Base-by-base conservation (phyloP, 2,888 invertebrate genomes). In the Copidosoma aretas region DNA sequence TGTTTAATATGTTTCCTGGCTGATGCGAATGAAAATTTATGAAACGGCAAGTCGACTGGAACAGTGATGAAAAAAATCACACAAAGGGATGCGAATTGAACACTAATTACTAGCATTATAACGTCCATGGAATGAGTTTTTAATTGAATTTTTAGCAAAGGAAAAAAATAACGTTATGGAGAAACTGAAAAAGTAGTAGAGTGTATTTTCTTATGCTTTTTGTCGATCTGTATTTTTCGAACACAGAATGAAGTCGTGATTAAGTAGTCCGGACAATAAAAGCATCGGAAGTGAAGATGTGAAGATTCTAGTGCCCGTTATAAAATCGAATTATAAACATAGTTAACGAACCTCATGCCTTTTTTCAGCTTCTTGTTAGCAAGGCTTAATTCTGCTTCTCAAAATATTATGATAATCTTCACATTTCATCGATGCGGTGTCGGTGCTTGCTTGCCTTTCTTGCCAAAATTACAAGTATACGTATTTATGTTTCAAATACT, bases 261-360 rank as follows among this genome's bases (percentile, higher is more conserved):
- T 57, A 51, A n/a, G n/a, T n/a, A 46, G 64, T 64, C 43, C 57
- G 56, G 68, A 68, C 64, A 68, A 68, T 68, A 68, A 68, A 15
- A 57, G 24, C 21, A 53, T 54, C 25, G 49, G 32, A 41, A n/a
- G n/a, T 41, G 12, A 21, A 54, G 39, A 60, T 49, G 49, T 17
- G 15, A 57, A 41, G 25, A 3, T 32, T 32, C 32, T 32, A 32
- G 32, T 32, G 32, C 32, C 32, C 43, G 43, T 46, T 46, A 49
- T 49, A 39, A 51, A 58, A 25, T 41, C 39, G 39, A 51, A 64
- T 64, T 57, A 49, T 57, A 19, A 19, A 61, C 15, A 39, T 39
- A n/a, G 25, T 5, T 8, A 46, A 46, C 43, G 43, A 46, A 17
- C 43, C 15, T 15, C 12, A 46, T 17, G n/a, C n/a, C n/a, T 15